A percentile compares a stretch with the other conserved stretches of the same genome.
These are phyloP conservation scores for Xiphophorus hellerii DNA, from an alignment of 2,113 vertebrate genomes.

Conservation along the genomic window DNA sequence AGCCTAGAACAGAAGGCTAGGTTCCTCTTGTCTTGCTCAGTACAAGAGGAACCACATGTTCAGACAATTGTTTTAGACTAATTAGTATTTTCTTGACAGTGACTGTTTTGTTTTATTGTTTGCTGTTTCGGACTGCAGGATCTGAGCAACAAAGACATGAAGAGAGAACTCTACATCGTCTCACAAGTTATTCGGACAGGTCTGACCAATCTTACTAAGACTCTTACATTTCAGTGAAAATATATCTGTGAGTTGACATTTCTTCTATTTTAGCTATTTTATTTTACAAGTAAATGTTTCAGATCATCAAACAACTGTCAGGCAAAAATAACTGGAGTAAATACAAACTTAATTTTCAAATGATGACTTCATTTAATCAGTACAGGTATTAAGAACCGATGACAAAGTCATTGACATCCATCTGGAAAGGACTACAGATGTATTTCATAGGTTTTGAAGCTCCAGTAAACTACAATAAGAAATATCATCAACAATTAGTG, in stretches of 20 bases:
- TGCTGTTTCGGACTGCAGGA: conserved; percentile 80
- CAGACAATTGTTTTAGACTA: background rate
- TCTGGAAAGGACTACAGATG: too few relatives aligned
- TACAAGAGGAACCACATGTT: too few relatives aligned
- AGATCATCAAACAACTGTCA: background rate
- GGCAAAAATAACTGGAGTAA: background rate
- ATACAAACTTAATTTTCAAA: background rate
- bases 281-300: too few relatives aligned
- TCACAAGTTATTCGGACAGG: conserved; percentile 97
- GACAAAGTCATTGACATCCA: too few relatives aligned
- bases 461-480: too few relatives aligned
- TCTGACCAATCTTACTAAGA: conserved; percentile 58
- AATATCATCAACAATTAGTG: too few relatives aligned
- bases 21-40: too few relatives aligned
- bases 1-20: too few relatives aligned
- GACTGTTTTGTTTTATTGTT: background rate
- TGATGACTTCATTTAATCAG: background rate
- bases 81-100: background rate
- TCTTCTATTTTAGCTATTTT: background rate
- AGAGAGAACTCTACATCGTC: conserved; percentile 95
- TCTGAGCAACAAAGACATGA: conserved; percentile 98
- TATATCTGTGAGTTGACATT: background rate
- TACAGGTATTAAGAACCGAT: background rate
- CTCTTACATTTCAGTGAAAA: background rate
- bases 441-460: too few relatives aligned